phyloP scores from a whole-genome alignment of 2,113 vertebrate genomes.

The Agelaius tricolor region DNA sequence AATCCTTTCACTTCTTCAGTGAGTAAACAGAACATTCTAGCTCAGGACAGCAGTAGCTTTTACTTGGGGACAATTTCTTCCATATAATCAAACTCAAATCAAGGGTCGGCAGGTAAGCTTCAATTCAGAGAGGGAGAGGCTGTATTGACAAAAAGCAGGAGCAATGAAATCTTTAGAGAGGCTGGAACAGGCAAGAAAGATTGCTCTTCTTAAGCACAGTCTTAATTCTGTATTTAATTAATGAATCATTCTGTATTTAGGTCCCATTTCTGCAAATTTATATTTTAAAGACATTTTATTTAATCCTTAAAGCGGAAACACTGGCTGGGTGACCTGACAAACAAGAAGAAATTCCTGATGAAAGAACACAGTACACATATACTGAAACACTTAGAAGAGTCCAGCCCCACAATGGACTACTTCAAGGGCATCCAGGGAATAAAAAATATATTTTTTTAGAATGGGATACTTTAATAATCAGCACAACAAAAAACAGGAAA shows the following conservation, averaged over 20 bases:
- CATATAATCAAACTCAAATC: neutral
- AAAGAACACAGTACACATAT: neutral
- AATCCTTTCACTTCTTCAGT: neutral
- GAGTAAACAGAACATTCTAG: neutral
- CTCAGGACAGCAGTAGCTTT: neutral
- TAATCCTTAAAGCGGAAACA: neutral
- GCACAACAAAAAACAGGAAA: neutral
- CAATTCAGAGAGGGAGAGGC: neutral
- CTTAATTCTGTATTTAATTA: neutral
- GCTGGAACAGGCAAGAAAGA: neutral
- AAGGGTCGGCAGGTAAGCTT: neutral
- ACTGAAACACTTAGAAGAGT: neutral
- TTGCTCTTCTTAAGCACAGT: neutral
- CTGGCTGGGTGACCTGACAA: neutral
- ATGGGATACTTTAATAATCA: neutral
- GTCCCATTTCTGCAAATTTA: neutral
- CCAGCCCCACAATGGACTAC: neutral
- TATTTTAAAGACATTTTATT: neutral
- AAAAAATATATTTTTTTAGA: neutral
- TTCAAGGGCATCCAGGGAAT: neutral
- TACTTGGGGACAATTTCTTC: neutral
- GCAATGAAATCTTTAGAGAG: neutral
- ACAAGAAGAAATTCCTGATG: neutral
- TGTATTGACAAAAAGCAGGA: neutral
- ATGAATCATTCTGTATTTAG: neutral